phyloP scores from a whole-genome alignment of 2,113 vertebrate species.

The Phyllopteryx taeniolatus region DNA sequence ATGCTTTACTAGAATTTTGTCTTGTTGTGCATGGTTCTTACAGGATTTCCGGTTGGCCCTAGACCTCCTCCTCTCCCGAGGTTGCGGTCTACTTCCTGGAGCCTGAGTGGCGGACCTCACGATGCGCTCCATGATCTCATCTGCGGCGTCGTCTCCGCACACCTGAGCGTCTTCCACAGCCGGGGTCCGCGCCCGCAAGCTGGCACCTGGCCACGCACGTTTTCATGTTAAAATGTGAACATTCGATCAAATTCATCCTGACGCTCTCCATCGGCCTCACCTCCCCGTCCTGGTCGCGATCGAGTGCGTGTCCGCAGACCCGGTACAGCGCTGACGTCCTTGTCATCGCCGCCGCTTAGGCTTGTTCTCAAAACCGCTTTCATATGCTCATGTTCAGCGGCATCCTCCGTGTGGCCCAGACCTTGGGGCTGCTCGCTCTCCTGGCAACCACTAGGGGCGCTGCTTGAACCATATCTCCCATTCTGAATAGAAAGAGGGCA shows the following conservation, averaged over 20 bases:
- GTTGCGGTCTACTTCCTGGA: slow-evolving; percentile 84
- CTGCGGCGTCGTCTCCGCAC: slow-evolving; percentile 82
- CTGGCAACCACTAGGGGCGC: slow-evolving; percentile 63
- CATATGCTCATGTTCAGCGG: slow-evolving; percentile 89
- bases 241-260: not conserved
- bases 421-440: slow-evolving; percentile 77
- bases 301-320: slow-evolving; percentile 82
- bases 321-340: slow-evolving; percentile 53
- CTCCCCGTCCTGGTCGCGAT: slow-evolving; percentile 80
- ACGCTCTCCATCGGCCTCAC: slow-evolving; percentile 27
- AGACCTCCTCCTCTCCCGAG: slow-evolving; percentile 88
- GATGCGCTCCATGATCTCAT: slow-evolving; percentile 98
- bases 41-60: slow-evolving; percentile 93
- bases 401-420: slow-evolving; percentile 81
- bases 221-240: not conserved
- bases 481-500: slow-evolving; percentile 12
- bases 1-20: not conserved
- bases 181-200: slow-evolving; percentile 64
- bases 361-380: slow-evolving; percentile 86
- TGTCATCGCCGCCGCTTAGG: slow-evolving; percentile 61
- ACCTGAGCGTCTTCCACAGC: slow-evolving; percentile 76
- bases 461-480: slow-evolving; percentile 37
- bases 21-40: slow-evolving; percentile 59
- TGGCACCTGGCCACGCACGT: slow-evolving; percentile 69
- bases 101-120: slow-evolving; percentile 93